phyloP scores from a whole-genome alignment of 2,888 invertebrate species.

The Salticus scenicus region DNA sequence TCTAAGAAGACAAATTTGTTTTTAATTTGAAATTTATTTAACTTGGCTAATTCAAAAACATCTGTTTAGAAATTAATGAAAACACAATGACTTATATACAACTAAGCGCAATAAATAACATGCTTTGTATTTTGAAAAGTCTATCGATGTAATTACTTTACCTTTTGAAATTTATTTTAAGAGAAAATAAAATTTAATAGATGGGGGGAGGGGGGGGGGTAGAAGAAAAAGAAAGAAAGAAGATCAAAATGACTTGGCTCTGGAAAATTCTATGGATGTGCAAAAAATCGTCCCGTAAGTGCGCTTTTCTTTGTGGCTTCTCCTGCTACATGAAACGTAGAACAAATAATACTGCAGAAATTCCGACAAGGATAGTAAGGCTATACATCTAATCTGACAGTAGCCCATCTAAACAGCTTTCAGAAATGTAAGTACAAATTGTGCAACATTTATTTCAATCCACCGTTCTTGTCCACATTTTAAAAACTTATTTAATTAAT shows the following conservation, averaged over 20 bases:
- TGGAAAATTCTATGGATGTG: background rate
- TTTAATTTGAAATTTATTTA: no score
- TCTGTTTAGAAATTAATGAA: no score
- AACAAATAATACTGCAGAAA: slow-evolving; percentile 1
- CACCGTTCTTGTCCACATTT: background rate
- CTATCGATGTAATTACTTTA: no score
- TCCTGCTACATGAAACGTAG: background rate
- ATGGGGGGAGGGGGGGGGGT: background rate
- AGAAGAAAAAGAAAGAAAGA: no score
- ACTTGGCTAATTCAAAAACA: no score
- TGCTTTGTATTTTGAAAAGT: no score
- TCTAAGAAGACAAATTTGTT: no score
- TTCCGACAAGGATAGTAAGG: background rate
- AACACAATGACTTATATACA: no score
- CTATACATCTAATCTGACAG: background rate
- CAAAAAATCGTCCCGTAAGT: background rate
- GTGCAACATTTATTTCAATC: background rate
- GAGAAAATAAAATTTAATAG: background rate
- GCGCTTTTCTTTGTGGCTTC: slow-evolving; percentile 9
- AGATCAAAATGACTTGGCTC: no score
- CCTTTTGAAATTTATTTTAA: no score
- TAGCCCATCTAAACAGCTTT: background rate
- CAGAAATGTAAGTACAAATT: background rate
- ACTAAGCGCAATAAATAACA: no score
- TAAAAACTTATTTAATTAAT: no score